Conservation (phyloP, 2,797 vertebrate genomes). For the Sciurus carolinensis region DNA sequence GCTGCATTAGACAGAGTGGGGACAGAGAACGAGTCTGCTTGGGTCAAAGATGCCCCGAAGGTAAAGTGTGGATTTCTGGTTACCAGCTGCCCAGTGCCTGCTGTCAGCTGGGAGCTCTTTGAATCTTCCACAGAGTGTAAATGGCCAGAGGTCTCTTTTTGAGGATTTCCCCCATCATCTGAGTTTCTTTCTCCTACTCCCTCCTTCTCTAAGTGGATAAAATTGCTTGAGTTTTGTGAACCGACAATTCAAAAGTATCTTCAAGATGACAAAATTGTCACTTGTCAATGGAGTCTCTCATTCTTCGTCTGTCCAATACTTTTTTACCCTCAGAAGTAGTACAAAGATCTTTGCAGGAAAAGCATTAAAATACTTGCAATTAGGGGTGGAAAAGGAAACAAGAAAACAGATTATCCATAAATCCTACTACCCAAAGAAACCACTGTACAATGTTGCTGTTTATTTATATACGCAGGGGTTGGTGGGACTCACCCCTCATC, state of each 20-base stretch:
- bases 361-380: constrained; percentile 9
- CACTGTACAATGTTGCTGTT: background rate
- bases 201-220: background rate
- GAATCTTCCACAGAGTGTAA: background rate
- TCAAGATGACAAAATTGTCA: background rate
- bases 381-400: background rate
- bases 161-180: too few relatives aligned
- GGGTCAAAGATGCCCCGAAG: background rate
- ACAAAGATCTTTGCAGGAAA: background rate
- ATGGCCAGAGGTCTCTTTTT: background rate
- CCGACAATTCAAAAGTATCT: background rate
- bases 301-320: background rate
- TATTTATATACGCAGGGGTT: background rate
- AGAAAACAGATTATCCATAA: background rate
- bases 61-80: background rate
- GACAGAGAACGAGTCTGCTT: background rate
- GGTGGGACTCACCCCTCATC: background rate
- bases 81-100: background rate
- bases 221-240: background rate
- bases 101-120: background rate
- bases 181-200: background rate
- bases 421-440: background rate
- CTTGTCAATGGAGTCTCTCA: background rate
- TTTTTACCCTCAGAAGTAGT: background rate
- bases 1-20: background rate